phyloP scores from a whole-genome alignment of 2,113 vertebrate species.

The Xenopus laevis region DNA sequence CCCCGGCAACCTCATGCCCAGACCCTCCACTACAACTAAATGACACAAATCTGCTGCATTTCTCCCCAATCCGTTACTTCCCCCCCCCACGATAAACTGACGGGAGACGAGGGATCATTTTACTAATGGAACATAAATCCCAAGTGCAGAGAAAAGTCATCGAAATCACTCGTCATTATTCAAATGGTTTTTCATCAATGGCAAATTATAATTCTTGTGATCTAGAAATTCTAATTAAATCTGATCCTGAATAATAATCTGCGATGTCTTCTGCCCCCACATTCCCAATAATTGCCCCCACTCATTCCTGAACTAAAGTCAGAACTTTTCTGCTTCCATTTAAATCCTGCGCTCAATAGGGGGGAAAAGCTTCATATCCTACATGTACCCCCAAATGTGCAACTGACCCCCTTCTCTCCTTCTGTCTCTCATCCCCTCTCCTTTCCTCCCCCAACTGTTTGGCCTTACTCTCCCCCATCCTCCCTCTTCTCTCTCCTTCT shows the following conservation, averaged over 20 bases:
- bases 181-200: conserved; percentile 13
- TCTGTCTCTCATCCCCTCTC: no score
- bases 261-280: no score
- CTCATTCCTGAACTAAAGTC: conserved; percentile 26
- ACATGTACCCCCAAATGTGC: no score
- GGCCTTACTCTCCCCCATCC: no score
- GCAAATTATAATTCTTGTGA: conserved; percentile 28
- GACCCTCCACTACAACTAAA: neutral
- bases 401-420: no score
- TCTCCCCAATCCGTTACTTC: neutral
- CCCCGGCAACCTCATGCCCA: neutral
- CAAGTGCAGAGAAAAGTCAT: conserved; percentile 12
- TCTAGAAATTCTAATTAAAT: conserved; percentile 37
- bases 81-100: neutral
- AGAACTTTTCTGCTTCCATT: neutral
- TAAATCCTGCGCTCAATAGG: no score
- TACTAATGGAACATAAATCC: conserved; percentile 27
- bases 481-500: no score
- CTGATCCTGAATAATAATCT: conserved; percentile 13
- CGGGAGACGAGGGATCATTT: conserved; percentile 22
- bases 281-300: conserved; percentile 3
- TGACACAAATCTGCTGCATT: neutral
- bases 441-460: no score
- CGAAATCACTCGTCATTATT: conserved; percentile 34
- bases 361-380: no score